phyloP scores from a whole-genome alignment of 2,888 invertebrate species.

The Calameuta filiformis region DNA sequence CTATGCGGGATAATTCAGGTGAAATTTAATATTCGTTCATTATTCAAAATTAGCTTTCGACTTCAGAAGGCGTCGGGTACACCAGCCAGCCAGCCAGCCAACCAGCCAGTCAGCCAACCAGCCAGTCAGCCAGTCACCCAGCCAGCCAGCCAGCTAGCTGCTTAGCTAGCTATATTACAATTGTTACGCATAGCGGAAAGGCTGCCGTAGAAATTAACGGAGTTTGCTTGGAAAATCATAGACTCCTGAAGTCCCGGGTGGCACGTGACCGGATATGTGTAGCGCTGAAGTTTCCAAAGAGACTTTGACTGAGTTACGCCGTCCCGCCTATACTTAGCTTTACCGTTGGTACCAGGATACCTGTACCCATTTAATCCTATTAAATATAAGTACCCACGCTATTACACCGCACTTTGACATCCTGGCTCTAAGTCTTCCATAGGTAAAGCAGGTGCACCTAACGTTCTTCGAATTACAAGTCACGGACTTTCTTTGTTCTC shows the following conservation, averaged over 20 bases:
- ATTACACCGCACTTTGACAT: background rate
- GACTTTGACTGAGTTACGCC: background rate
- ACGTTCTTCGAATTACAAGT: background rate
- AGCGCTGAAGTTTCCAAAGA: background rate
- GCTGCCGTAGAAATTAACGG: background rate
- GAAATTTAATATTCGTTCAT: slow-evolving; percentile 54
- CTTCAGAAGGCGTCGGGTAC: slow-evolving; percentile 21
- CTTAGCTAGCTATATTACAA: background rate
- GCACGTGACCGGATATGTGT: slow-evolving; percentile 6
- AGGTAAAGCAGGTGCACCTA: background rate
- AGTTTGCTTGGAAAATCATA: background rate
- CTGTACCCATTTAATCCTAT: background rate
- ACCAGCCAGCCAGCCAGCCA: background rate
- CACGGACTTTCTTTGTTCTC: background rate
- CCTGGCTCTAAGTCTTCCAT: background rate
- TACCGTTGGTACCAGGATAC: background rate
- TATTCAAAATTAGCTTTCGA: slow-evolving; percentile 52
- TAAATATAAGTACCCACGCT: background rate
- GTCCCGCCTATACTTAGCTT: background rate
- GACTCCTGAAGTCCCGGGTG: background rate
- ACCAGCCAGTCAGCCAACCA: background rate
- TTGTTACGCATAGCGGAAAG: background rate
- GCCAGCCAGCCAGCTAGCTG: background rate
- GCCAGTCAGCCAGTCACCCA: too few relatives aligned
- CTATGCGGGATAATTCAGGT: slow-evolving; percentile 23